phyloP scores from a whole-genome alignment of 2,797 vertebrate species.

The Syncerus caffer region DNA sequence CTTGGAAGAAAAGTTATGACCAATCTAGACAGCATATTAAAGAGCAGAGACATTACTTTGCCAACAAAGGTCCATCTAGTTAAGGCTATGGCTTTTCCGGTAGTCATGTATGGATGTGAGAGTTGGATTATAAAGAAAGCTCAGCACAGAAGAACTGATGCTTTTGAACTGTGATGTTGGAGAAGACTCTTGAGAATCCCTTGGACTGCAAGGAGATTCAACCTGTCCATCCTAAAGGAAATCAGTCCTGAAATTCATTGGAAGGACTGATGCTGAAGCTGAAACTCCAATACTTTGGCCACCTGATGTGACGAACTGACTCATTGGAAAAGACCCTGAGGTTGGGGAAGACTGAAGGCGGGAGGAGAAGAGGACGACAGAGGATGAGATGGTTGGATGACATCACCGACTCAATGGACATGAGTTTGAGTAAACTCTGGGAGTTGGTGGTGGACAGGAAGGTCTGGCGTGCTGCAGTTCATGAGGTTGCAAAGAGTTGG shows the following conservation, averaged over 20 bases:
- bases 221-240: background rate
- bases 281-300: background rate
- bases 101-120: background rate
- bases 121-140: background rate
- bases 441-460: background rate
- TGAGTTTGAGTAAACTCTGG: background rate
- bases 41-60: background rate
- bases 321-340: background rate
- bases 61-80: background rate
- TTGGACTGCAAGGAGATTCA: background rate
- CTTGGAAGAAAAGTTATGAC: background rate
- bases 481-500: background rate
- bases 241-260: background rate
- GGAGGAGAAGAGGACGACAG: background rate
- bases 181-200: background rate
- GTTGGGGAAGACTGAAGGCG: background rate
- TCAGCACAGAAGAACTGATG: accelerated
- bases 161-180: background rate
- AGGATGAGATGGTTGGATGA: background rate
- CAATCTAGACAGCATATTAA: background rate
- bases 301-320: background rate
- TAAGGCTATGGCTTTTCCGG: background rate
- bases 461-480: background rate
- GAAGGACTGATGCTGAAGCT: background rate
- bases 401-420: background rate